Evolutionary conservation across 2,888 invertebrate genomes (phyloP).

Genomic region (Phorcus lineatus): DNA sequence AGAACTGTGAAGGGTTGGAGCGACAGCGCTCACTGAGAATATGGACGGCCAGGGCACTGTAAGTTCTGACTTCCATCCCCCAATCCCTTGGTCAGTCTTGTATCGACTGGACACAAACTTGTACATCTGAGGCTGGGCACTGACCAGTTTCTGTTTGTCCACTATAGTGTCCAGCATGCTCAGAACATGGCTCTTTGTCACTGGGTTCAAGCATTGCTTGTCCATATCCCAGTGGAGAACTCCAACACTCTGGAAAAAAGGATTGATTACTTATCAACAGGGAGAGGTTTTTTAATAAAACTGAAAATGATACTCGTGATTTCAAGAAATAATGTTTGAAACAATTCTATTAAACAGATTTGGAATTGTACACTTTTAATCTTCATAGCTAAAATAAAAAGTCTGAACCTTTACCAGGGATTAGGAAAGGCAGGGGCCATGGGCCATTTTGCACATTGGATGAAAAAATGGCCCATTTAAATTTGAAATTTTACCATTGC

Average conservation of each 20-base stretch:
- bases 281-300: neutral
- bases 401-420: no score
- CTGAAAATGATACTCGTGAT: neutral
- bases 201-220: neutral
- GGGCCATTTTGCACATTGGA: no score
- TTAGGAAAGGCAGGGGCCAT: no score
- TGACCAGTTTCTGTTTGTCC: slow-evolving; percentile 9
- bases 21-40: slow-evolving; percentile 36
- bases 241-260: slow-evolving; percentile 24
- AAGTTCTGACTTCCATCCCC: slow-evolving; percentile 36
- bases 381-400: no score
- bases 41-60: slow-evolving; percentile 39
- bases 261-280: neutral
- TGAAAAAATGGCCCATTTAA: no score
- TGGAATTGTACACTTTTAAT: no score
- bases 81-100: slow-evolving; percentile 12
- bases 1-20: slow-evolving; percentile 33
- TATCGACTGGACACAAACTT: slow-evolving; percentile 22
- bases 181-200: slow-evolving; percentile 30
- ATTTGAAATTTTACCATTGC: no score
- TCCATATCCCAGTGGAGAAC: slow-evolving; percentile 28
- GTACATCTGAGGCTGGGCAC: slow-evolving; percentile 5
- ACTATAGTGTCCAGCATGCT: slow-evolving; percentile 35
- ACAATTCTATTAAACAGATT: no score
- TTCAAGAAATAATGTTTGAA: no score